phyloP scores from a whole-genome alignment of 2,888 invertebrate species.

The Aphrophora alni region DNA sequence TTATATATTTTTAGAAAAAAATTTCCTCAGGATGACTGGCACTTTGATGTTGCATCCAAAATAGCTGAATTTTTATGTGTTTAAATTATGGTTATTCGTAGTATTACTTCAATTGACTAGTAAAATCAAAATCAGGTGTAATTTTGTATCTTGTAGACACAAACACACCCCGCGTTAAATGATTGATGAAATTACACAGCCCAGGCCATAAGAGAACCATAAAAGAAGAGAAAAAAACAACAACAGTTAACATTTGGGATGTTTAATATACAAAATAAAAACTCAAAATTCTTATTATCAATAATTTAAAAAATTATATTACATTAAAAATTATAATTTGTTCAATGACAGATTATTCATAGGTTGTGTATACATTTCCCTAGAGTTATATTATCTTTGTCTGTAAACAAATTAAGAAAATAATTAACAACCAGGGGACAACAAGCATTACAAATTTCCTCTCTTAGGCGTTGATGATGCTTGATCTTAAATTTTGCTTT shows the following conservation, averaged over 20 bases:
- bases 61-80: background rate
- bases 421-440: too few relatives aligned
- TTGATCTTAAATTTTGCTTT: too few relatives aligned
- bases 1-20: background rate
- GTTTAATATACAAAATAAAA: constrained; percentile 36
- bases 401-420: too few relatives aligned
- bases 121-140: too few relatives aligned
- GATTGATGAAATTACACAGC: background rate
- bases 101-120: background rate
- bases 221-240: constrained; percentile 13
- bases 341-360: constrained; percentile 7
- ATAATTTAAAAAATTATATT: constrained; percentile 28
- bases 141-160: too few relatives aligned
- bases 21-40: background rate
- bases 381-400: too few relatives aligned
- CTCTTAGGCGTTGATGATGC: too few relatives aligned
- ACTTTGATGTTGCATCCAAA: background rate
- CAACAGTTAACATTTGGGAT: constrained; percentile 34
- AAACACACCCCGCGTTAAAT: constrained; percentile 2
- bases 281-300: constrained; percentile 27
- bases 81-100: too few relatives aligned
- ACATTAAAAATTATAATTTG: constrained; percentile 22
- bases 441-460: too few relatives aligned
- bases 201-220: constrained; percentile 10
- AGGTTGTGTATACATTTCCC: too few relatives aligned